Evolutionary conservation across 1,140 invertebrate species (phyloP), one percentile per base, ranked within the genome.

Genomic region (Calliopsis andreniformis): DNA sequence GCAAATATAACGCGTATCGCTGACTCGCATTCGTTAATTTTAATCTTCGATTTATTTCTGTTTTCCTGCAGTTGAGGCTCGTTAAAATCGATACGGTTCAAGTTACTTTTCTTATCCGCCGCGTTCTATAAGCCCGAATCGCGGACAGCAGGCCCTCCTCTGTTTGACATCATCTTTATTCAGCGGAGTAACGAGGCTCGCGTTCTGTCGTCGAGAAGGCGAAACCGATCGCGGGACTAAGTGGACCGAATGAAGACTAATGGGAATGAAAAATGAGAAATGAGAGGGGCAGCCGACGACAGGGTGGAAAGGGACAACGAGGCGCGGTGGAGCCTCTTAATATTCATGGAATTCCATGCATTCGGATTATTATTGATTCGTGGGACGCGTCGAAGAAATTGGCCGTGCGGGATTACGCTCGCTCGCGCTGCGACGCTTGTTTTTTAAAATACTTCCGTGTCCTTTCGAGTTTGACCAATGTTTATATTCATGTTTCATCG

Each of bases 321-420:
- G 49, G 59, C 25, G 20, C 30, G 14, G 7, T 35, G 35, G 56
- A 61, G 30, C 49, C 71, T 56, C 49, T 73, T 73, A 73, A 49
- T 73, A 73, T 73, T 73, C 71, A 73, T 73, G 62, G 71, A 55
- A 73, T 73, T 73, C 71, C 71, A 56, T 66, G 71, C 71, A 73
- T 73, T 73, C 62, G 71, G 51, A 73, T 73, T 73, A 73, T 73
- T 73, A 73, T 73, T 73, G 71, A 73, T 73, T 73, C 71, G 51
- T 14, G 49, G n/a, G 62, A 56, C 71, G 63, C 62, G 71, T 39
- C 39, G 49, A 67, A 73, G 71, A 73, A 73, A 73, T 73, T 73
- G 62, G 71, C 62, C 30, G 62, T 43, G 23, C 51, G 42, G 71
- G 62, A 73, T 67, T 56, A 62, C 71, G 39, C 51, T 73, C 43